These are phyloP conservation scores for Athetis lepigone DNA, from an alignment of 2,888 invertebrate species.

Conservation along the genomic window DNA sequence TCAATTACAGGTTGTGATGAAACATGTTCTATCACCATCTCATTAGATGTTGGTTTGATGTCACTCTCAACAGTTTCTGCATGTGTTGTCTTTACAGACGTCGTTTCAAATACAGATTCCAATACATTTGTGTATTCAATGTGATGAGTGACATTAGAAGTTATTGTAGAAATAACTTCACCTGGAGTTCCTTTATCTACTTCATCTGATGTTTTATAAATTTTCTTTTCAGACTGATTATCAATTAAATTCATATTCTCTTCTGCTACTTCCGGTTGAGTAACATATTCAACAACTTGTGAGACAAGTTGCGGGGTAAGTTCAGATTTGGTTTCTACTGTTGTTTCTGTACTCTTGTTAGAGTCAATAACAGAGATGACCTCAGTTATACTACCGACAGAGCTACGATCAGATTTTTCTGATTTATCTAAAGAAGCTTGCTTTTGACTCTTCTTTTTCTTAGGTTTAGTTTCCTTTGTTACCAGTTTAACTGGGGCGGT, in stretches of 20 bases:
- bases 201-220: not conserved
- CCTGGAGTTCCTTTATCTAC: constrained; percentile 2
- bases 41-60: not conserved
- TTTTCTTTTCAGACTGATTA: not conserved
- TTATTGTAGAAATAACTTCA: constrained; percentile 15
- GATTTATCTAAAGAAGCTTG: constrained; percentile 46
- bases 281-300: constrained; percentile 31
- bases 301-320: constrained; percentile 11
- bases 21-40: constrained; percentile 4
- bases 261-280: constrained; percentile 14
- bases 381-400: constrained; percentile 31
- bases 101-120: constrained; percentile 13
- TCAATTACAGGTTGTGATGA: not conserved
- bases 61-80: constrained; percentile 1
- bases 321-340: constrained; percentile 10
- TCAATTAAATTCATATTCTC: not conserved
- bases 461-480: constrained; percentile 58
- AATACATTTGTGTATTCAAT: constrained; percentile 17
- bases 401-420: constrained; percentile 44
- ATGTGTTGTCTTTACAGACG: constrained; percentile 4
- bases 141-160: constrained; percentile 2
- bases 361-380: constrained; percentile 9
- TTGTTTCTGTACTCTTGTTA: constrained; percentile 5
- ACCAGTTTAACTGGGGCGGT: constrained; percentile 31
- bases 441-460: constrained; percentile 66